phyloP scores from a whole-genome alignment of 2,888 invertebrate species.

The Rhogogaster chlorosoma region DNA sequence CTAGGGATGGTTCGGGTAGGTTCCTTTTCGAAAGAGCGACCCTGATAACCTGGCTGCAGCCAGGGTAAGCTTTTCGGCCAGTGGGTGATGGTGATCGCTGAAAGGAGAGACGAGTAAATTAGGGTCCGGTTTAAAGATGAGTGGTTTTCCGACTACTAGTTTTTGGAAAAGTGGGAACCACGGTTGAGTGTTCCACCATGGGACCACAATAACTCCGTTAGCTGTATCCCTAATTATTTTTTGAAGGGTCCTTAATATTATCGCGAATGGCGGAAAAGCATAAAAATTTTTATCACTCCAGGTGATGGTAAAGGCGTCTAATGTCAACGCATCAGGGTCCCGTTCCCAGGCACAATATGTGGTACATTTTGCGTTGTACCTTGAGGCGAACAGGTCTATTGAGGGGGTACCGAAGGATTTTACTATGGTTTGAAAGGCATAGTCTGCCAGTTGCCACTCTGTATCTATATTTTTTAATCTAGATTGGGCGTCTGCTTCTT shows the following conservation, averaged over 20 bases:
- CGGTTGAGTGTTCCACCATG: slow-evolving; percentile 14
- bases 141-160: not conserved
- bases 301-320: slow-evolving; percentile 26
- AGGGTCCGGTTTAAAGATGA: not conserved
- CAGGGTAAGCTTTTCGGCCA: slow-evolving; percentile 5
- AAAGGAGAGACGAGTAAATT: not conserved
- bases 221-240: slow-evolving; percentile 37
- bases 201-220: slow-evolving; percentile 23
- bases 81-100: not conserved
- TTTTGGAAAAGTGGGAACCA: slow-evolving; percentile 31
- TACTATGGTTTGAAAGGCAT: not conserved
- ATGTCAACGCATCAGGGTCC: not conserved
- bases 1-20: not conserved
- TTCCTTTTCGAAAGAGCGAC: not conserved
- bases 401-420: slow-evolving; percentile 33
- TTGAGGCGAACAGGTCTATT: slow-evolving; percentile 26
- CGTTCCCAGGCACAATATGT: slow-evolving; percentile 34
- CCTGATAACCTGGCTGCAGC: slow-evolving; percentile 15
- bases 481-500: no score
- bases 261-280: slow-evolving; percentile 34
- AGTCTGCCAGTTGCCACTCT: slow-evolving; percentile 34
- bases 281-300: slow-evolving; percentile 31
- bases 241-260: not conserved
- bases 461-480: no score
- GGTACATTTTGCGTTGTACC: slow-evolving; percentile 29